These are phyloP conservation scores for Diprion similis DNA, from an alignment of 1,140 invertebrate genomes.

Conservation along the genomic window DNA sequence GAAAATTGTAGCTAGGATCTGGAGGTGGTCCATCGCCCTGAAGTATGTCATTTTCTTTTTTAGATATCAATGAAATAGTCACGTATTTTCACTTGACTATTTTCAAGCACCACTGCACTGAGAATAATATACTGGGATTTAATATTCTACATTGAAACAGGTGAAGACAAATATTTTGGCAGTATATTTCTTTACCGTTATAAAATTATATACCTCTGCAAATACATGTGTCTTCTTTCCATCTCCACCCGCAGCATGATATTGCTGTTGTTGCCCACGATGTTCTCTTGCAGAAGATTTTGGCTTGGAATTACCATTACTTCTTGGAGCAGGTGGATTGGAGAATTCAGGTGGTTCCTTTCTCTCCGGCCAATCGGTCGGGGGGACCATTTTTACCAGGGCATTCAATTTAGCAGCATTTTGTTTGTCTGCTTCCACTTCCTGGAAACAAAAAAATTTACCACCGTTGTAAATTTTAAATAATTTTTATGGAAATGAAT, in stretches of 20 bases:
- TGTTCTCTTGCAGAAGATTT: slow-evolving; percentile 43
- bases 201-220: slow-evolving; percentile 41
- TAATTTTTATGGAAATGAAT: slow-evolving; percentile 23
- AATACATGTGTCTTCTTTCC: slow-evolving; percentile 52
- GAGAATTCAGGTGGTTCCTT: slow-evolving; percentile 56
- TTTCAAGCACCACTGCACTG: slow-evolving; percentile 14
- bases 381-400: slow-evolving; percentile 55
- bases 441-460: slow-evolving; percentile 38
- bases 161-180: too few relatives aligned
- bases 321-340: slow-evolving; percentile 24
- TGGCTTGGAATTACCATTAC: slow-evolving; percentile 30
- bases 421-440: slow-evolving; percentile 62
- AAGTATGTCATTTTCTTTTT: slow-evolving; percentile 21
- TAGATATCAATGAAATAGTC: slow-evolving; percentile 17
- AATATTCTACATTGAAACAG: slow-evolving; percentile 2
- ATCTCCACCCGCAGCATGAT: slow-evolving; percentile 38
- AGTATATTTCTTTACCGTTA: slow-evolving; percentile 5
- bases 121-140: slow-evolving; percentile 24
- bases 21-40: slow-evolving; percentile 59
- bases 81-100: not conserved
- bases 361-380: slow-evolving; percentile 54
- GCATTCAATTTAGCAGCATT: slow-evolving; percentile 60
- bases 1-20: slow-evolving; percentile 62
- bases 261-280: slow-evolving; percentile 32
- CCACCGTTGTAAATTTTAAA: not conserved